A percentile compares a stretch with the other conserved stretches of the same genome.
phyloP scores from a whole-genome alignment of 2,888 invertebrate genomes.

The Dexiosoma caninum region DNA sequence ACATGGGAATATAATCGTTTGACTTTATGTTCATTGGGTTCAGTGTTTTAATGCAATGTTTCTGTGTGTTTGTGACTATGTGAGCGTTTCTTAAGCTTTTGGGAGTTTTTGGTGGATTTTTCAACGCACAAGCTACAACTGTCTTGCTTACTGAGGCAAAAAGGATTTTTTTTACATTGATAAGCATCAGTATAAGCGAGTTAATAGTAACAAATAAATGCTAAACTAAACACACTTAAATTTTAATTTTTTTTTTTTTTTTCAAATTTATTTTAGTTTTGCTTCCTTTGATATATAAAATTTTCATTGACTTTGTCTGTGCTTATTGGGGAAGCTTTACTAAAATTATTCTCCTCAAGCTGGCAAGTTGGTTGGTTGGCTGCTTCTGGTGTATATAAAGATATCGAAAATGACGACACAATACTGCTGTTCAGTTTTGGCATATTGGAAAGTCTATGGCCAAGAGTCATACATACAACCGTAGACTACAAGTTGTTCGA shows the following conservation, averaged over 20 bases:
- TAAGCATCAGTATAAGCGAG: slow-evolving; percentile 74
- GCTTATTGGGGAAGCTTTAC: background rate
- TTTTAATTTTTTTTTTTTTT: slow-evolving; percentile 45
- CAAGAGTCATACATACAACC: slow-evolving; percentile 29
- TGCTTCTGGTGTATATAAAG: slow-evolving; percentile 72
- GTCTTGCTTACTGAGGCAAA: slow-evolving; percentile 24
- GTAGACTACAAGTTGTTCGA: slow-evolving; percentile 23
- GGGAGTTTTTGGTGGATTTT: slow-evolving; percentile 1
- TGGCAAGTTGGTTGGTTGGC: background rate
- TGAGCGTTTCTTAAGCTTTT: background rate
- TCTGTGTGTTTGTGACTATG: background rate
- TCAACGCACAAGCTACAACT: slow-evolving; percentile 33
- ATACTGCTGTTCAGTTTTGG: slow-evolving; percentile 75
- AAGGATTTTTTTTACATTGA: slow-evolving; percentile 65
- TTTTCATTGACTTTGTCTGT: slow-evolving; percentile 4
- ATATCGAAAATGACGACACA: slow-evolving; percentile 77
- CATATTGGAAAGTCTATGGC: slow-evolving; percentile 69
- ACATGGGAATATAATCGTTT: too few species aligned
- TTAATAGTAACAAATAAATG: slow-evolving; percentile 78
- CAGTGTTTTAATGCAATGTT: background rate
- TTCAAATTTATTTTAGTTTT: background rate
- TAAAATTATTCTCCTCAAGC: background rate
- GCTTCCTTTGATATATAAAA: slow-evolving; percentile 23
- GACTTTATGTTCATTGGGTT: background rate
- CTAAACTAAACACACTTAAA: slow-evolving; percentile 74